These are phyloP conservation scores for Brachypodius melanocephalos DNA, from an alignment of 2,113 vertebrate species.

Conservation along the genomic window DNA sequence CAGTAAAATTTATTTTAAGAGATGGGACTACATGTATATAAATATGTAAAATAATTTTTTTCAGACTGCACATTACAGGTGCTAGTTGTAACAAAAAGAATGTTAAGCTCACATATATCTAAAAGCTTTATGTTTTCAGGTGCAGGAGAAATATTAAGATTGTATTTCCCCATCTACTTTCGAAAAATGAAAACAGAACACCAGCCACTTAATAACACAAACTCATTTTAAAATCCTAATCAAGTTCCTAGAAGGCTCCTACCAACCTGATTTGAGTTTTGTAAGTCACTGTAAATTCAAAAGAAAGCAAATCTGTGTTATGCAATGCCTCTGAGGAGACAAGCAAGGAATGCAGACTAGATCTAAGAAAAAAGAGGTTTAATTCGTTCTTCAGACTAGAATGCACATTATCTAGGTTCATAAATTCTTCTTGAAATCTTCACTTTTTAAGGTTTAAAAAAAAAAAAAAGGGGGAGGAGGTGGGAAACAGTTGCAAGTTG, in stretches of 20 bases:
- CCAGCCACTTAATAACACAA: neutral
- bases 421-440: neutral
- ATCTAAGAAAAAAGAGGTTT: neutral
- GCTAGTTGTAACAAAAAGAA: neutral
- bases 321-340: neutral
- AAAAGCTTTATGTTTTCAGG: neutral
- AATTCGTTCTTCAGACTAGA: neutral
- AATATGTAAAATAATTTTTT: neutral
- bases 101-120: neutral
- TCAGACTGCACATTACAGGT: neutral
- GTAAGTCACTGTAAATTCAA: neutral
- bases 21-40: neutral
- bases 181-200: neutral
- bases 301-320: neutral
- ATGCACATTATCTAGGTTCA: neutral
- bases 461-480: accelerated
- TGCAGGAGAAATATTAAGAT: neutral
- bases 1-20: neutral
- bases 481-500: neutral
- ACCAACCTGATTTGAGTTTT: neutral
- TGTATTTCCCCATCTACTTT: neutral
- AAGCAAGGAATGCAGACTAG: neutral
- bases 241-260: neutral
- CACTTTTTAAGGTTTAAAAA: neutral
- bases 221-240: neutral